Base-by-base conservation (phyloP, 2,113 vertebrate genomes). In the Vidua macroura region DNA sequence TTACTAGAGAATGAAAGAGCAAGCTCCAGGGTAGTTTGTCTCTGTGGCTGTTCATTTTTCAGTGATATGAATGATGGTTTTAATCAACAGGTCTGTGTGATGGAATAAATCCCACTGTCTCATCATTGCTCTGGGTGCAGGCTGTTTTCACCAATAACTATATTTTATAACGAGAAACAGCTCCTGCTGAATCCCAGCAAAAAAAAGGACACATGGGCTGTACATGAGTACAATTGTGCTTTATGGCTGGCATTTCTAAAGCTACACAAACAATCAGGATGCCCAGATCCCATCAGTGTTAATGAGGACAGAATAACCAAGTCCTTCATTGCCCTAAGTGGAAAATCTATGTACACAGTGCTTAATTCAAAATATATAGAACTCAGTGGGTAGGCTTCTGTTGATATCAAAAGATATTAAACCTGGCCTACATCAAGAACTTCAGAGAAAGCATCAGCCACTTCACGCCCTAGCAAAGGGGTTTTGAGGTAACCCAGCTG, bases 21-120 rank as follows among this genome's bases (percentile, higher is more conserved):
- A 74, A 88, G 88, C 94, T 95, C 82, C 24, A 16, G 74, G 89
- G 84, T 63, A 96, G 84, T 88, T 87, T 70, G 44, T 92, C 88
- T 97, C 86, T 60, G 70, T 86, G 79, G 37, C 79, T 77, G 92
- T 94, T 95, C 70, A 52, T 86, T 96, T 95, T 80, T 92, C 49
- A 69, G 83, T 86, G 30, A 74, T 80, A 83, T 90, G 70, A 96
- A 78, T 60, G 58, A 95, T 92, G 41, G 43, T 53, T 83, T 96
- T 97, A 95, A 96, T 96, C 83, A 96, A 94, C 75, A 96, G 74
- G 90, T 93, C 48, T 63, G 1, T 33, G 37, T 4, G 2, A 63
- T 73, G 43, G 95, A 86, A 94, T 95, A 90, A 96, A 92, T 93
- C 89, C 46, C 68, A 64, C 48, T 62, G 75, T 82, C 73, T 95